These are phyloP conservation scores for Pituophis catenifer DNA, from an alignment of 2,113 vertebrate species.

Conservation along the genomic window DNA sequence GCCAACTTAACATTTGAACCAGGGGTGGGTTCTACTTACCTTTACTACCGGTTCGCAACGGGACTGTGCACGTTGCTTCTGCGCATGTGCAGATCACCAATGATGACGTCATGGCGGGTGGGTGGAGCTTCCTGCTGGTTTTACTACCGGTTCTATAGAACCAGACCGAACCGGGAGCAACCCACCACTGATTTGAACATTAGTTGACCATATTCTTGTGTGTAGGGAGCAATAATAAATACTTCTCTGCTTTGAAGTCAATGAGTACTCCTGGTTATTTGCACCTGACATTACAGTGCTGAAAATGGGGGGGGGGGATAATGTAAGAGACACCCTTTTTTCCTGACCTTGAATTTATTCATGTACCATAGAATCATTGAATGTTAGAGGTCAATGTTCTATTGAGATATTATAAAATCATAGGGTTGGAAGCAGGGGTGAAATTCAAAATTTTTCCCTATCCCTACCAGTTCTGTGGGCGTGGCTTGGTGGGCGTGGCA, in stretches of 20 bases:
- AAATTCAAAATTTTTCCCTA: too few relatives aligned
- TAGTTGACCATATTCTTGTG: not conserved
- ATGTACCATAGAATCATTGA: not conserved
- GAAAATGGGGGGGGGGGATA: not conserved
- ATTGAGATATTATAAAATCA: not conserved
- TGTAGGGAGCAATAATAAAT: not conserved
- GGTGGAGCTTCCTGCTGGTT: too few relatives aligned
- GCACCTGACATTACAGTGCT: not conserved
- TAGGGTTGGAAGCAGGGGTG: not conserved
- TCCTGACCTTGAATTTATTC: not conserved
- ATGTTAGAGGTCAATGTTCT: not conserved
- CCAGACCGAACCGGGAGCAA: too few relatives aligned
- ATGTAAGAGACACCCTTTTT: not conserved
- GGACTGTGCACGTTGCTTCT: too few relatives aligned
- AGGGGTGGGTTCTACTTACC: too few relatives aligned
- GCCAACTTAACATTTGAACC: not conserved
- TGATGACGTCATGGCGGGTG: too few relatives aligned
- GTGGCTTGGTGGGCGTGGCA: too few relatives aligned
- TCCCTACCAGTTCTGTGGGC: too few relatives aligned
- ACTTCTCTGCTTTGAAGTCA: not conserved
- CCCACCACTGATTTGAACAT: not conserved
- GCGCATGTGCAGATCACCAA: too few relatives aligned
- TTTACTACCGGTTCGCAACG: too few relatives aligned
- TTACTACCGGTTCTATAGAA: too few relatives aligned
- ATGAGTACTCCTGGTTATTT: not conserved